These are phyloP conservation scores for Drosophila leonis DNA, from an alignment of 2,888 invertebrate species.

Conservation along the genomic window DNA sequence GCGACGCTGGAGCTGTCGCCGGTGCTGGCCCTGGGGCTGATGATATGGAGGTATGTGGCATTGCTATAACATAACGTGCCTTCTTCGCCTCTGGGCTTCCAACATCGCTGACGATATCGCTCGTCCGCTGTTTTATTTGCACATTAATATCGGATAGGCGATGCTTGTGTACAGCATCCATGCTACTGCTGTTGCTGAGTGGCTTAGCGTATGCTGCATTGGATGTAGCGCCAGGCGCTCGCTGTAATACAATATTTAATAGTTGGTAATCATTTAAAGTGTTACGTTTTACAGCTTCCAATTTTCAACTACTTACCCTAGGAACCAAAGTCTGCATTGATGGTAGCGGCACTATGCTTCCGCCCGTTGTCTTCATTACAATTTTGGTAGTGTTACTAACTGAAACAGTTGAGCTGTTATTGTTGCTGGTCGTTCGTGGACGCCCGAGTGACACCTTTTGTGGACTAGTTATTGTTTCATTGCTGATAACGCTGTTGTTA, in stretches of 20 bases:
- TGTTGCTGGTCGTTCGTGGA: conserved; percentile 41
- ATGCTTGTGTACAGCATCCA: conserved; percentile 66
- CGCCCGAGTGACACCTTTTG: conserved; percentile 78
- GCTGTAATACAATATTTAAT: background rate
- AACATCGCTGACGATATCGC: conserved; percentile 41
- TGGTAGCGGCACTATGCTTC: conserved; percentile 71
- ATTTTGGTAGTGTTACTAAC: conserved; percentile 67
- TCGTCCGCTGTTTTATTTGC: conserved; percentile 72
- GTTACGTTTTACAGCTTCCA: background rate
- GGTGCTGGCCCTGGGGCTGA: conserved; percentile 1
- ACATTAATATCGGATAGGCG: conserved; percentile 81
- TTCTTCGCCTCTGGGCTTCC: conserved; percentile 67
- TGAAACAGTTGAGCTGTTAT: conserved; percentile 18
- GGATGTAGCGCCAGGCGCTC: conserved; percentile 13
- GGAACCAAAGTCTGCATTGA: conserved; percentile 67
- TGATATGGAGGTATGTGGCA: conserved; percentile 51
- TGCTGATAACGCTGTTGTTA: conserved; percentile 34
- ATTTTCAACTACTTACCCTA: conserved; percentile 47
- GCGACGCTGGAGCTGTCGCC: conserved; percentile 31
- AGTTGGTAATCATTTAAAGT: background rate
- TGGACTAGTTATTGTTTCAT: conserved; percentile 36
- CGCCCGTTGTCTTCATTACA: conserved; percentile 75
- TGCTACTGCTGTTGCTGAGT: conserved; percentile 15
- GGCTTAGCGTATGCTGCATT: conserved; percentile 18
- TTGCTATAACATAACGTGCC: conserved; percentile 74